Conservation (phyloP, 2,888 invertebrate species). For the Agrotis clavis region DNA sequence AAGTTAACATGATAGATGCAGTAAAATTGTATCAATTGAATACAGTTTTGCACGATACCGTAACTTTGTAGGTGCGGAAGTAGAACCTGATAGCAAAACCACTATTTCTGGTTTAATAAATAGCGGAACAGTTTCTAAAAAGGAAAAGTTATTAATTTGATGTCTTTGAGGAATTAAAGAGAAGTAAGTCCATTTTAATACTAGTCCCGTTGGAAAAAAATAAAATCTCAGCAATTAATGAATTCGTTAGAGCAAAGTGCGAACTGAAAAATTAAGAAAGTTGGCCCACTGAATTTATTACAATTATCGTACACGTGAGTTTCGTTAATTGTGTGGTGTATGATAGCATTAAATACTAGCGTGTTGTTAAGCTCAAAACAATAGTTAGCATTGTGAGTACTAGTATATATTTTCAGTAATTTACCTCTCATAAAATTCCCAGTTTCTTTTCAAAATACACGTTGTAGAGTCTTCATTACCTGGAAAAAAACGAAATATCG, state of each 20-base stretch:
- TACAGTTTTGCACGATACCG: conserved; percentile 27
- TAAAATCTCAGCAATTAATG: conserved; percentile 8
- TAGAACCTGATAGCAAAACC: conserved; percentile 20
- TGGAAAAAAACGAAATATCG: conserved; percentile 70
- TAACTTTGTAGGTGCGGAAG: conserved; percentile 22
- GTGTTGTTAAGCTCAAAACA: conserved; percentile 61
- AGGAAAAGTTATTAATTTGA: conserved; percentile 3
- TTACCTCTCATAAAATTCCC: conserved; percentile 87
- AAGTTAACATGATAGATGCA: conserved; percentile 33
- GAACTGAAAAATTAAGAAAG: conserved; percentile 6
- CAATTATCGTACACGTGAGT: conserved; percentile 22
- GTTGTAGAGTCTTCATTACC: conserved; percentile 84
- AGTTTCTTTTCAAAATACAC: conserved; percentile 82
- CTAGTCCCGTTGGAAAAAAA: not conserved
- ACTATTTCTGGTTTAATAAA: conserved; percentile 14
- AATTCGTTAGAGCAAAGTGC: conserved; percentile 1
- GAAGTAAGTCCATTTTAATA: not conserved
- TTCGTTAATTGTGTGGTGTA: conserved; percentile 40
- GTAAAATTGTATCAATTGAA: conserved; percentile 32
- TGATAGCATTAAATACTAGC: conserved; percentile 39
- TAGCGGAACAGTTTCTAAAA: conserved; percentile 17
- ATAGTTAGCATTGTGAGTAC: conserved; percentile 61
- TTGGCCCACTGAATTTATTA: conserved; percentile 4
- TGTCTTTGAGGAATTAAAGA: not conserved
- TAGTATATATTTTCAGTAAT: conserved; percentile 63